These are phyloP conservation scores for Conistra vaccinii DNA, from an alignment of 2,888 invertebrate genomes.

Conservation along the genomic window DNA sequence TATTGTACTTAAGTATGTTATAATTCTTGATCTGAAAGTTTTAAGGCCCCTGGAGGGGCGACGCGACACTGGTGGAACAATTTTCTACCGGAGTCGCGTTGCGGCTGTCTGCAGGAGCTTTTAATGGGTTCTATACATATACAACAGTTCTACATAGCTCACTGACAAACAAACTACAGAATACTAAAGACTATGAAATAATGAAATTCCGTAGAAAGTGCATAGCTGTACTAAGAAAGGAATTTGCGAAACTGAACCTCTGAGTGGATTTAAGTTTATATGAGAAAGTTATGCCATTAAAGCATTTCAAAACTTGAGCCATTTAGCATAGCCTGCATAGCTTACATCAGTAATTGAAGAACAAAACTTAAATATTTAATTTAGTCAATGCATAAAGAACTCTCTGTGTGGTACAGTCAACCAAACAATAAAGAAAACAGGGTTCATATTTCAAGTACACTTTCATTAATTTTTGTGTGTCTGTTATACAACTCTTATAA, in stretches of 20 bases:
- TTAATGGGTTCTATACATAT: not conserved
- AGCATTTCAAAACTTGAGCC: not conserved
- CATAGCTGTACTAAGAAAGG: not conserved
- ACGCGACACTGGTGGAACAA: not conserved
- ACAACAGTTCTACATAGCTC: not conserved
- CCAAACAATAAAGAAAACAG: not conserved
- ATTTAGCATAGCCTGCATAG: not conserved
- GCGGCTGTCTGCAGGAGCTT: not conserved
- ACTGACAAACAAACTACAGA: not conserved
- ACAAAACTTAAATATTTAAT: not conserved
- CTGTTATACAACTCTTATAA: not conserved
- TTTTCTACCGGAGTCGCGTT: not conserved
- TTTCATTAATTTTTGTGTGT: not conserved
- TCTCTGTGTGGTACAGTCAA: not conserved
- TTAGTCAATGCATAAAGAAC: not conserved
- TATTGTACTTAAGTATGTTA: not conserved
- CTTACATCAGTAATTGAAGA: not conserved
- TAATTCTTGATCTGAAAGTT: not conserved
- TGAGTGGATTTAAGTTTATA: not conserved
- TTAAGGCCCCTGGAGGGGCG: not conserved
- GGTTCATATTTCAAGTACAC: not conserved
- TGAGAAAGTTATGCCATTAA: not conserved
- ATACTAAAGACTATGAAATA: not conserved
- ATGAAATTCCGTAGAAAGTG: not conserved
- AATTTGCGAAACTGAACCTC: not conserved